Evolutionary conservation across 1,140 invertebrate genomes (phyloP), one percentile per base, ranked within the genome.

Genomic region (Macrocentrus cingulum): DNA sequence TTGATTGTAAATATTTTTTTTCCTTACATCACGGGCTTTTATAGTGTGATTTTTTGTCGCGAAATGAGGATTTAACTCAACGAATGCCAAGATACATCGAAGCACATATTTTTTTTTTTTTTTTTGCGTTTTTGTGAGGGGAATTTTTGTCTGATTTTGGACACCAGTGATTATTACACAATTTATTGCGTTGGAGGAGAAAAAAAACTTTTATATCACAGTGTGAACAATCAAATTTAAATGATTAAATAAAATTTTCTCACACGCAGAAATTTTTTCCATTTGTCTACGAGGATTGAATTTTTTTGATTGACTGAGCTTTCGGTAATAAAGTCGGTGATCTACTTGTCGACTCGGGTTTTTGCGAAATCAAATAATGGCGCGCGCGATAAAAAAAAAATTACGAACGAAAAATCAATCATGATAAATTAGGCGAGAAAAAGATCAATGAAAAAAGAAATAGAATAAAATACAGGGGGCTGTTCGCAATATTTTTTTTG

Each of bases 271-370:
- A 52, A 37, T 52, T 52, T 48, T 65, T 57, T 65, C 59, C 61
- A 29, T 65, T 65, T 54, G 59, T 60, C 60, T 65, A 60, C 52
- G 62, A 59, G 60, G 58, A 72, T 66, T 65, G 60, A 67, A 29
- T 29, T 4, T 5, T 64, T 64, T 62, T 63, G 36, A 23, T n/a
- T 5, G 9, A n/a, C 16, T 9, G 1, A 39, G 15, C 1, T 39
- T 11, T 39, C 37, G n/a, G 15, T 39, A 5, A n/a, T 5, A n/a
- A n/a, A 6, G 37, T 39, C 15, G 37, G n/a, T n/a, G n/a, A n/a
- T n/a, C n/a, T 15, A 6, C 9, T 39, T 39, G 37, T 39, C 15
- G 16, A n/a, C 1, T n/a, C 9, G 9, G 32, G 32, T 36, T 9
- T 6, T 36, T 16, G 23, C 20, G 29, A 36, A 50, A 16, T n/a